A percentile compares a stretch with the other conserved stretches of the same genome.
phyloP scores from a whole-genome alignment of 2,113 vertebrate species.

The Triplophysa siluroides region DNA sequence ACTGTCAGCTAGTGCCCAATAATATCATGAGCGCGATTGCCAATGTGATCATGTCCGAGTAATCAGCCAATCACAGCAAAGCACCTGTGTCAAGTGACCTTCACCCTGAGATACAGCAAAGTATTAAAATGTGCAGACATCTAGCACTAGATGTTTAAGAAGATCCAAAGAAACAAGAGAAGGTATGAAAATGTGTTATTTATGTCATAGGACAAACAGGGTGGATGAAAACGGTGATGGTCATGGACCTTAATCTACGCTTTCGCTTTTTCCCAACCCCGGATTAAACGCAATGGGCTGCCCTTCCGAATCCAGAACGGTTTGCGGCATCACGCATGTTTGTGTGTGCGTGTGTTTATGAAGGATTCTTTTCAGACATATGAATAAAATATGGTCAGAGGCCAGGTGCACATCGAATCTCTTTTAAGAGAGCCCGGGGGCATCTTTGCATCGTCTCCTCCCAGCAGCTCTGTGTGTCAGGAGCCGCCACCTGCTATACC shows the following conservation, averaged over 20 bases:
- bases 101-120: background rate
- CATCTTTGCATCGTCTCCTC: constrained; percentile 50
- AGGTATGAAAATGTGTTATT: too few species aligned
- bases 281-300: constrained; percentile 24
- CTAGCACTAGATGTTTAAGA: too few species aligned
- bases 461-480: constrained; percentile 42
- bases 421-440: constrained; percentile 58
- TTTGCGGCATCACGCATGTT: constrained; percentile 34
- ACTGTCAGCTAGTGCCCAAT: too few species aligned
- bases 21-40: too few species aligned
- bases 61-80: too few species aligned
- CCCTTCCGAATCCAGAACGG: constrained; percentile 30
- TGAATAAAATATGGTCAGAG: constrained; percentile 63
- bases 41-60: too few species aligned
- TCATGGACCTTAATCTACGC: constrained; percentile 54
- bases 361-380: constrained; percentile 53
- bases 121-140: too few species aligned
- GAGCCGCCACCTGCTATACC: constrained; percentile 51
- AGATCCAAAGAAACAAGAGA: too few species aligned
- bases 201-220: background rate
- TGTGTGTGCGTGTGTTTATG: constrained; percentile 42
- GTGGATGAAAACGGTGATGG: background rate
- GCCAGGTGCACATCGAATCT: constrained; percentile 60
- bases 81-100: too few species aligned
- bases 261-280: background rate